Percentiles rank a stretch among this genome's conserved stretches.
Evolutionary conservation across 2,113 vertebrate species (phyloP).

Genomic region (Pavo muticus): DNA sequence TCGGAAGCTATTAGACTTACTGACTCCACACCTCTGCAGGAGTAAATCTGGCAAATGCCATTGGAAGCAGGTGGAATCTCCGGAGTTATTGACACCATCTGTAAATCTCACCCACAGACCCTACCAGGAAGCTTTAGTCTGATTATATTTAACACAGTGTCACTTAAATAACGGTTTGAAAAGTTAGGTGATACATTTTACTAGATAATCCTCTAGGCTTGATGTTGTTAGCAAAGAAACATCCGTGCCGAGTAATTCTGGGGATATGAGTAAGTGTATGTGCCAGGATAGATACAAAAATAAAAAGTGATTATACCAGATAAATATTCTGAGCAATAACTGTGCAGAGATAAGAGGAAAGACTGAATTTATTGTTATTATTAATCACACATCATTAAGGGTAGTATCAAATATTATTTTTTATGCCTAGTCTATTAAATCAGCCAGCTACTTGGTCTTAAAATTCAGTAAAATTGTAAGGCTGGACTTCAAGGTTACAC

Average conservation of each 20-base stretch:
- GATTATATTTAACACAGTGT: neutral
- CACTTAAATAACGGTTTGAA: neutral
- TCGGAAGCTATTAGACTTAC: neutral
- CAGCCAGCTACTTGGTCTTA: neutral
- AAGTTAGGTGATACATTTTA: neutral
- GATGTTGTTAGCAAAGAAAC: neutral
- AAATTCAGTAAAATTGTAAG: neutral
- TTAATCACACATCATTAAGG: neutral
- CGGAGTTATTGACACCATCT: neutral
- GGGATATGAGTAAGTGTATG: neutral
- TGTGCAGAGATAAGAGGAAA: neutral
- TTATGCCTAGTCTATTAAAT: neutral
- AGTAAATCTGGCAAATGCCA: neutral
- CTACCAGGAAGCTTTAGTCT: neutral
- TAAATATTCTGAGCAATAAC: neutral
- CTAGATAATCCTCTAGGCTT: neutral
- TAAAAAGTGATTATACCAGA: neutral
- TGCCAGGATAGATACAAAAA: constrained; percentile 26
- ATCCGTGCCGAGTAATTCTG: neutral
- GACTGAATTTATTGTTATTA: neutral
- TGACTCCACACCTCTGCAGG: neutral
- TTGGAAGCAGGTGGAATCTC: neutral
- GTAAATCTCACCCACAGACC: neutral
- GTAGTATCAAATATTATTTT: neutral
- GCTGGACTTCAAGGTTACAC: neutral